A percentile compares a stretch with the other conserved stretches of the same genome.
Conservation (phyloP, 2,797 vertebrate species). For the Eulemur rubriventer region DNA sequence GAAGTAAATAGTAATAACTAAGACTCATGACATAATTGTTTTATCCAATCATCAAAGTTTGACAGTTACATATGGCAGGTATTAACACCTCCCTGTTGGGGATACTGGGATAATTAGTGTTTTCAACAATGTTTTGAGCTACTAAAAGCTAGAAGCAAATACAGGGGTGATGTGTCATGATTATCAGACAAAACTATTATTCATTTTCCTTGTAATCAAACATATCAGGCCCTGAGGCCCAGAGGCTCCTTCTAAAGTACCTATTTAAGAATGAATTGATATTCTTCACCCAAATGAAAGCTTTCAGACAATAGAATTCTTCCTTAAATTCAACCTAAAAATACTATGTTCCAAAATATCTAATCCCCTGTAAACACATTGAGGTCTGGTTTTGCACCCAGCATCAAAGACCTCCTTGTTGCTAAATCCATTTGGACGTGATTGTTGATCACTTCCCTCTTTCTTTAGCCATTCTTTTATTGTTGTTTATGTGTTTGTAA, state of each 20-base stretch:
- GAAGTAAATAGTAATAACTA: conserved; percentile 43
- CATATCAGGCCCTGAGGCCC: background rate
- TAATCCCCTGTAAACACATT: background rate
- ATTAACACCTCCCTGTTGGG: conserved; percentile 27
- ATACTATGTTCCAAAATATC: background rate
- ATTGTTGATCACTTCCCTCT: background rate
- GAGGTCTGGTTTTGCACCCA: background rate
- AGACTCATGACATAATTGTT: conserved; percentile 41
- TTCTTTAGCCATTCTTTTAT: background rate
- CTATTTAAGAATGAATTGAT: background rate
- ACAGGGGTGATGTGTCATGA: background rate
- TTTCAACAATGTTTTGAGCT: conserved; percentile 47
- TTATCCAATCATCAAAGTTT: background rate
- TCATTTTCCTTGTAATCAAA: conserved; percentile 29
- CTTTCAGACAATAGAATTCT: background rate
- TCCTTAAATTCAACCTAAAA: conserved; percentile 26
- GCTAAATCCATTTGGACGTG: background rate
- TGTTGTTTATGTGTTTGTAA: background rate
- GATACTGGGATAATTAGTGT: conserved; percentile 42
- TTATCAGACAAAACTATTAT: background rate
- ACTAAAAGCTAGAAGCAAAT: conserved; percentile 25
- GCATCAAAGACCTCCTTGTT: background rate
- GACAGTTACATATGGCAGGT: background rate
- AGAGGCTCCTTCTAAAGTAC: background rate
- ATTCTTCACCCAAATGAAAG: background rate